These are phyloP conservation scores for Scolopax rusticola DNA, from an alignment of 2,797 vertebrate genomes.

Conservation along the genomic window DNA sequence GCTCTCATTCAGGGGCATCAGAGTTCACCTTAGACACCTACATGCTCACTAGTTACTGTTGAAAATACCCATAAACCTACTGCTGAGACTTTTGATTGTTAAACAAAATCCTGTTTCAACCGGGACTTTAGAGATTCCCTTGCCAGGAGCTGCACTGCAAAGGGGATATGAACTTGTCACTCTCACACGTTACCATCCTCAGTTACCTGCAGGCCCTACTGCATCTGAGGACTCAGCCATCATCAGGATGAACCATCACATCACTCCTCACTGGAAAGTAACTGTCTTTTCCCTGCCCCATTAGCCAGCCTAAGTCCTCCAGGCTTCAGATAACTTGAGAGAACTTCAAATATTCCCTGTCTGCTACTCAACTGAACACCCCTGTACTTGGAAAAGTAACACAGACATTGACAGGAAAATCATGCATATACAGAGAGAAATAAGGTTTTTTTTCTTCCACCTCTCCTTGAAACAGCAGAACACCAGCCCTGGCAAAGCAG, in stretches of 20 bases:
- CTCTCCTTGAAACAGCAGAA: background rate
- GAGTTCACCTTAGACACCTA: background rate
- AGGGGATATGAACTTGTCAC: background rate
- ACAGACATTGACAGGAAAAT: background rate
- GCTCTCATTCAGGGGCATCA: background rate
- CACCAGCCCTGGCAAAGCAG: background rate
- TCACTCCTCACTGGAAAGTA: background rate
- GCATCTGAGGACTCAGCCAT: background rate
- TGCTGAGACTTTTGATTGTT: background rate
- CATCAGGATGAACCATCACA: background rate
- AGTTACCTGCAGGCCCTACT: background rate
- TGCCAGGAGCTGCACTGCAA: background rate
- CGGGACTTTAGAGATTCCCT: background rate
- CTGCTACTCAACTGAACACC: rapidly evolving
- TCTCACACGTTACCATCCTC: background rate
- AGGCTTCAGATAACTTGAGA: background rate
- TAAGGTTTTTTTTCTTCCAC: background rate
- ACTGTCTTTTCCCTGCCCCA: background rate
- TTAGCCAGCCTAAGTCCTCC: background rate
- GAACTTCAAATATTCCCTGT: rapidly evolving
- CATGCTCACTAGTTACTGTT: background rate
- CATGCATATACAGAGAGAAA: background rate
- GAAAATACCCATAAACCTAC: background rate
- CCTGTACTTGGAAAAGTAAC: background rate
- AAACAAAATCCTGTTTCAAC: background rate